Evolutionary conservation across 2,888 invertebrate species (phyloP).

Genomic region (Pandemis corylana): DNA sequence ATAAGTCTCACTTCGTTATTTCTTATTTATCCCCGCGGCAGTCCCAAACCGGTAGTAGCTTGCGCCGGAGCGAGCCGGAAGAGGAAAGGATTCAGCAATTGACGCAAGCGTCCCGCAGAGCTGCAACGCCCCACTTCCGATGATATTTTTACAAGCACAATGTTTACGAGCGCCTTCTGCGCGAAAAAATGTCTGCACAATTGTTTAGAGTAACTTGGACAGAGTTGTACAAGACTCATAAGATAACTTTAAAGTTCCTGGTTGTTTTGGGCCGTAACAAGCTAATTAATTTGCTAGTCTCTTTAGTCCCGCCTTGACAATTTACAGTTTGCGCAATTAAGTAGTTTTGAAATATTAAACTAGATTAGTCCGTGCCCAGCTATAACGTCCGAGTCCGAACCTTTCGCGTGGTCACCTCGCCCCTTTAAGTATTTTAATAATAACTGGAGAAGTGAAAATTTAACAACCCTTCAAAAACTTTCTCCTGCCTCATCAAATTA

Average conservation of each 20-base stretch:
- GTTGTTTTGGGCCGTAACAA: neutral
- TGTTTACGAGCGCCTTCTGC: slow-evolving; percentile 22
- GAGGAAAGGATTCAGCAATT: slow-evolving; percentile 80
- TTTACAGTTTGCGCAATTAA: no score
- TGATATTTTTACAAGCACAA: slow-evolving; percentile 53
- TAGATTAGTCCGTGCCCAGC: neutral
- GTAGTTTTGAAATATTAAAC: neutral
- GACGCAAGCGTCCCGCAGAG: slow-evolving; percentile 72
- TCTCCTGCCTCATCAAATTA: neutral
- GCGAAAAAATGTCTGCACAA: neutral
- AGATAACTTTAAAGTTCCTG: neutral
- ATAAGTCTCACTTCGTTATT: neutral
- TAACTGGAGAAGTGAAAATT: neutral
- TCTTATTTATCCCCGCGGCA: slow-evolving; percentile 17
- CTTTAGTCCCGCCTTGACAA: neutral
- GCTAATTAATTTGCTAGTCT: neutral
- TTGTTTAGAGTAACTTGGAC: neutral
- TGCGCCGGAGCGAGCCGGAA: slow-evolving; percentile 69
- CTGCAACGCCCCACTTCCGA: slow-evolving; percentile 54
- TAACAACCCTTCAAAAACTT: neutral
- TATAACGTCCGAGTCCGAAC: neutral
- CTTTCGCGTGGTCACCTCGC: neutral
- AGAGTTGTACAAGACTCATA: neutral
- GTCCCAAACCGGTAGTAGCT: slow-evolving; percentile 67
- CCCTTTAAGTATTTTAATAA: neutral